These are phyloP conservation scores for Pseudopipra pipra DNA, from an alignment of 2,113 vertebrate species.

Conservation along the genomic window DNA sequence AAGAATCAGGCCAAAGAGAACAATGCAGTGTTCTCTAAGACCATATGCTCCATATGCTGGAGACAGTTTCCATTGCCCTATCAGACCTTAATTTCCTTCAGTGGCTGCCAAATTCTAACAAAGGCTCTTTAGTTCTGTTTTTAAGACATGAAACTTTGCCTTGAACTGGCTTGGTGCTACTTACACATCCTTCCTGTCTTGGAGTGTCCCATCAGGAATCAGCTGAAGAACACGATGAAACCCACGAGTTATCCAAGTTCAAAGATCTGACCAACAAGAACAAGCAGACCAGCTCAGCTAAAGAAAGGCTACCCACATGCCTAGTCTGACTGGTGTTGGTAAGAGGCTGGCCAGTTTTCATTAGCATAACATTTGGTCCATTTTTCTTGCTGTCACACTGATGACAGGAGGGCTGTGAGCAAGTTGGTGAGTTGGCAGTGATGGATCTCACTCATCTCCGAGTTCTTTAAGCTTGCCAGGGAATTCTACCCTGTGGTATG, in stretches of 20 bases:
- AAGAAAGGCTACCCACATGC: neutral
- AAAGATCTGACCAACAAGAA: neutral
- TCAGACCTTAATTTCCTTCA: neutral
- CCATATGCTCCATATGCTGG: neutral
- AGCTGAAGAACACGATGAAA: neutral
- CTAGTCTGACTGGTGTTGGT: rapidly evolving
- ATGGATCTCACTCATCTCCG: neutral
- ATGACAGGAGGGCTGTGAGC: neutral
- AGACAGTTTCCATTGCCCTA: neutral
- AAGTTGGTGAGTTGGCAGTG: neutral
- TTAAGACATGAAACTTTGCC: neutral
- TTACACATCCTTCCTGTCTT: neutral
- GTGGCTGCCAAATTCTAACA: neutral
- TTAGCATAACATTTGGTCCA: rapidly evolving
- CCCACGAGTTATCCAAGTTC: neutral
- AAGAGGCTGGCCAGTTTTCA: neutral
- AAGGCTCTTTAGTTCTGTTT: neutral
- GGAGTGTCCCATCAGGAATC: neutral
- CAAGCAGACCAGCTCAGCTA: neutral
- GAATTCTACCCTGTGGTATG: neutral
- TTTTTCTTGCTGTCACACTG: neutral
- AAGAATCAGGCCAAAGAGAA: neutral
- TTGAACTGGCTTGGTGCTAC: neutral
- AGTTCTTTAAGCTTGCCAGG: neutral
- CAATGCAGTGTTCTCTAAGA: neutral